These are phyloP conservation scores for Enteromius treurensis DNA, from an alignment of 2,797 vertebrate genomes.

Conservation along the genomic window DNA sequence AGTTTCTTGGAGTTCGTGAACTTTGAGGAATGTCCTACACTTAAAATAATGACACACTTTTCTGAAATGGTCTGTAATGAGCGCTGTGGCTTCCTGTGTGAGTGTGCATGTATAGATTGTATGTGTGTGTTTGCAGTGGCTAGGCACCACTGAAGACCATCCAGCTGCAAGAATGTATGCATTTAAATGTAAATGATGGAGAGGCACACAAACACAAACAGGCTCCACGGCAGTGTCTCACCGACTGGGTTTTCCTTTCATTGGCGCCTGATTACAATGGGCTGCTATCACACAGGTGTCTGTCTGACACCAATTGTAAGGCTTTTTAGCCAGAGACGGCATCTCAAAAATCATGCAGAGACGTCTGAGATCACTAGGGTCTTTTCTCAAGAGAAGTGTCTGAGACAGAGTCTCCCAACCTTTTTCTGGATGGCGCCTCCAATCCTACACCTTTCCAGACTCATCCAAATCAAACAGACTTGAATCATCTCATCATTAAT, in stretches of 20 bases:
- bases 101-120: conserved; percentile 19
- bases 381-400: not conserved
- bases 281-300: conserved; percentile 30
- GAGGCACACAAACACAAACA: conserved; percentile 36
- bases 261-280: conserved; percentile 21
- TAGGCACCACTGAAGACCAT: conserved; percentile 35
- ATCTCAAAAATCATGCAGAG: conserved; percentile 20
- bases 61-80: conserved; percentile 57
- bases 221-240: conserved; percentile 39
- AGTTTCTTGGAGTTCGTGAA: conserved; percentile 60
- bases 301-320: conserved; percentile 26
- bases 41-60: conserved; percentile 69
- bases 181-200: conserved; percentile 52
- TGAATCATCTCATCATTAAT: not conserved
- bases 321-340: not conserved
- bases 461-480: not conserved
- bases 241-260: conserved; percentile 45
- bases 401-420: not conserved
- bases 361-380: conserved; percentile 1
- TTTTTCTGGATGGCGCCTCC: no score
- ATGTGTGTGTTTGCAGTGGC: conserved; percentile 28
- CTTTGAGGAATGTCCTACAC: conserved; percentile 62
- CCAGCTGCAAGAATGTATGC: conserved; percentile 61
- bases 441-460: not conserved
- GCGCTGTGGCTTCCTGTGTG: conserved; percentile 58